Conservation (phyloP, 2,888 invertebrate species). For the Escarpia spicata region DNA sequence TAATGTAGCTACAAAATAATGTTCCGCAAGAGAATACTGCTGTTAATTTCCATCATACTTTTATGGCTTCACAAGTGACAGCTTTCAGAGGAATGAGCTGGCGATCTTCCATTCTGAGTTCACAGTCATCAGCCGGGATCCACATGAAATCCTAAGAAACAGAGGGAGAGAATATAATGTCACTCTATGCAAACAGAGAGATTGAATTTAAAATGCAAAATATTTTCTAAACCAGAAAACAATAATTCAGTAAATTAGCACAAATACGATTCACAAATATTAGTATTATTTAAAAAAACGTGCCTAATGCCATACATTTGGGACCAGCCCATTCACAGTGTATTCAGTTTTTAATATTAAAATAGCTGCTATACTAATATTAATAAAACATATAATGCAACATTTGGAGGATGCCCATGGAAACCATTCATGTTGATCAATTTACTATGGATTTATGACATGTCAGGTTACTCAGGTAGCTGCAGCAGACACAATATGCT, state of each 20-base stretch:
- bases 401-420: background rate
- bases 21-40: background rate
- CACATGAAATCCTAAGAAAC: background rate
- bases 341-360: too few relatives aligned
- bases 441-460: background rate
- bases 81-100: background rate
- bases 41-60: background rate
- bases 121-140: background rate
- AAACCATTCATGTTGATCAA: background rate
- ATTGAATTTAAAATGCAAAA: background rate
- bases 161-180: background rate
- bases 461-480: background rate
- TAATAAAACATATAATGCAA: background rate
- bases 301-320: too few relatives aligned
- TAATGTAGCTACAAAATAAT: background rate
- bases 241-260: background rate
- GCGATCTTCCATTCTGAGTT: background rate
- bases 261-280: too few relatives aligned
- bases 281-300: too few relatives aligned
- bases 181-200: background rate
- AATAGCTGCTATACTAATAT: too few relatives aligned
- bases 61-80: background rate
- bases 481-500: background rate
- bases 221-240: background rate
- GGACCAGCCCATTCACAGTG: too few relatives aligned